Percentiles rank a stretch among this genome's conserved stretches.
phyloP scores from a whole-genome alignment of 2,113 vertebrate species.

The Epinephelus lanceolatus region DNA sequence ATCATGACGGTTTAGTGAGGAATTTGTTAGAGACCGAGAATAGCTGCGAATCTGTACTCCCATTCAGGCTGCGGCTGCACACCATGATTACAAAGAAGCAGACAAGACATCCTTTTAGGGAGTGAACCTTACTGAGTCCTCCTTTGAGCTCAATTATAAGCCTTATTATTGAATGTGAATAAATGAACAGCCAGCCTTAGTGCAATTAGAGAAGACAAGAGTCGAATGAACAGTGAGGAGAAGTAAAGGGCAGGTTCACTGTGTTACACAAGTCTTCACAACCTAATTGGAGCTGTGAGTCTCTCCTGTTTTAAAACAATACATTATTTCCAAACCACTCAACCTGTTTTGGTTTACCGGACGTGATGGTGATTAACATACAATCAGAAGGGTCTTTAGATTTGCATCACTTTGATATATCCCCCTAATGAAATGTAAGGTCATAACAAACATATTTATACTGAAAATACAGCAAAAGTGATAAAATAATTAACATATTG shows the following conservation, averaged over 20 bases:
- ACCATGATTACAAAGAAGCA: slow-evolving; percentile 15
- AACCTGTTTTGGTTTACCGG: slow-evolving; percentile 26
- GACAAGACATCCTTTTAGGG: slow-evolving; percentile 35
- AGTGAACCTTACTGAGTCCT: slow-evolving; percentile 24
- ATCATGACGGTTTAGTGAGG: not conserved
- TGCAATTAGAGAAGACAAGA: slow-evolving; percentile 69
- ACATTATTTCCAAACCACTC: not conserved
- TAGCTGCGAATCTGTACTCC: not conserved
- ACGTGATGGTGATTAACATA: not conserved
- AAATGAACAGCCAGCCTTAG: slow-evolving; percentile 43
- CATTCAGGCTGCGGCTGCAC: not conserved
- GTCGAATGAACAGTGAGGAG: slow-evolving; percentile 22
- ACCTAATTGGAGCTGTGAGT: slow-evolving; percentile 61
- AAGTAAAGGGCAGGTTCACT: slow-evolving; percentile 61
- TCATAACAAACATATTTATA: too few relatives aligned
- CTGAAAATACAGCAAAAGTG: too few relatives aligned
- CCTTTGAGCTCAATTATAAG: slow-evolving; percentile 62
- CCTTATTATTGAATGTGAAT: slow-evolving; percentile 63
- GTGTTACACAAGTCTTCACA: slow-evolving; percentile 29
- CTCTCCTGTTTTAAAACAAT: slow-evolving; percentile 1
- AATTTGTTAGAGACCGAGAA: not conserved
- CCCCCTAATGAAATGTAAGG: too few relatives aligned
- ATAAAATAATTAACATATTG: too few relatives aligned
- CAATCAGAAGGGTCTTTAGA: not conserved
- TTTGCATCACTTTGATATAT: too few relatives aligned